Percentiles rank a stretch among this genome's conserved stretches.
Evolutionary conservation across 2,888 invertebrate species (phyloP).

Genomic region (Protonemura montana): DNA sequence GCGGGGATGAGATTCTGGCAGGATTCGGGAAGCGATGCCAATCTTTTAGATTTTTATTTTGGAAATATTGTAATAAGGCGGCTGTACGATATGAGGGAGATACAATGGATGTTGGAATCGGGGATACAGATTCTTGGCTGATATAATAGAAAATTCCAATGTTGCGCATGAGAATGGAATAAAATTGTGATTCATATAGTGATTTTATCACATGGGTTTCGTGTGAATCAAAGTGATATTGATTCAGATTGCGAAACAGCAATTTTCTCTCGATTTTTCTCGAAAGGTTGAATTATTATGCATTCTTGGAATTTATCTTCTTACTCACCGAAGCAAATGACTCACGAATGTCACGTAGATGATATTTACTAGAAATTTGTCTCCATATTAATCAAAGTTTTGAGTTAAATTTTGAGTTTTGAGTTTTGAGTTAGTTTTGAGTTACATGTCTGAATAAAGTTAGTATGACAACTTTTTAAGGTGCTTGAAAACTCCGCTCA

Average conservation of each 20-base stretch:
- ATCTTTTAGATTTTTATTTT: background rate
- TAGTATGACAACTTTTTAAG: too few relatives aligned
- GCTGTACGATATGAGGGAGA: background rate
- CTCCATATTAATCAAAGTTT: too few relatives aligned
- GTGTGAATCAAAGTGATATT: background rate
- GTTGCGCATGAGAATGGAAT: background rate
- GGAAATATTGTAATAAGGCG: background rate
- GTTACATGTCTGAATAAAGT: too few relatives aligned
- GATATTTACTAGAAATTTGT: too few relatives aligned
- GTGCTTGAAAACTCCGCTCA: too few relatives aligned
- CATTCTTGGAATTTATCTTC: too few relatives aligned
- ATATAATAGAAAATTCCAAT: background rate
- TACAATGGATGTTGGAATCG: background rate
- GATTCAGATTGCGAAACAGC: background rate
- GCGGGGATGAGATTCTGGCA: background rate
- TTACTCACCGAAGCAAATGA: too few relatives aligned
- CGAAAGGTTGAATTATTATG: background rate
- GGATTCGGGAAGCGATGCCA: background rate
- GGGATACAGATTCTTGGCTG: background rate
- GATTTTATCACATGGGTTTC: background rate
- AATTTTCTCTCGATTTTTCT: background rate
- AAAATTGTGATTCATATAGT: background rate
- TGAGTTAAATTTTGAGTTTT: too few relatives aligned
- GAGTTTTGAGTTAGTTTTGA: too few relatives aligned
- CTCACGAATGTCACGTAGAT: too few relatives aligned